phyloP scores from a whole-genome alignment of 2,888 invertebrate species.

The Branchipolynoe longqiensis region DNA sequence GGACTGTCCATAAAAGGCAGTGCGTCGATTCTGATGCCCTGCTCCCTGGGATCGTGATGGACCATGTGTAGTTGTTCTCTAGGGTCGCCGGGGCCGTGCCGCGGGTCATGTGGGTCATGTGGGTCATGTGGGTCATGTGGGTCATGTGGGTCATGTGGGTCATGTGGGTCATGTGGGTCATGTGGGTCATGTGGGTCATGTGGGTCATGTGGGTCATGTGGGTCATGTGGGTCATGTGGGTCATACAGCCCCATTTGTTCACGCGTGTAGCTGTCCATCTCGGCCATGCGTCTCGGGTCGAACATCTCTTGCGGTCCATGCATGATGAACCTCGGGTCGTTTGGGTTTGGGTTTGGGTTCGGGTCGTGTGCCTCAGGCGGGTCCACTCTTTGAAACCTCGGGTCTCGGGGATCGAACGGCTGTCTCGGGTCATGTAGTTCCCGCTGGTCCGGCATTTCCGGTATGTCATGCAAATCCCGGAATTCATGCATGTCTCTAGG shows the following conservation, averaged over 20 bases:
- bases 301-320: too few relatives aligned
- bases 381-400: neutral
- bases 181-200: neutral
- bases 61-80: slow-evolving; percentile 28
- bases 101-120: neutral
- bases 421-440: slow-evolving; percentile 23
- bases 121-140: slow-evolving; percentile 17
- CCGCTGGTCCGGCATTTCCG: slow-evolving; percentile 25
- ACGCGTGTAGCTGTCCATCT: too few relatives aligned
- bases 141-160: neutral
- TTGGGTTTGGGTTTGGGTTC: too few relatives aligned
- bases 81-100: neutral
- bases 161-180: neutral
- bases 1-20: neutral
- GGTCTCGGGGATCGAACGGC: slow-evolving; percentile 10
- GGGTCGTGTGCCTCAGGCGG: too few relatives aligned
- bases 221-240: slow-evolving; percentile 1
- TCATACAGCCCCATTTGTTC: slow-evolving; percentile 51
- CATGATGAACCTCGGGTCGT: too few relatives aligned
- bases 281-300: too few relatives aligned
- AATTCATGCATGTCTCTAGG: slow-evolving; percentile 19
- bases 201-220: neutral
- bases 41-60: slow-evolving; percentile 45
- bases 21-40: slow-evolving; percentile 25
- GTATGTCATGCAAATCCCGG: neutral